Evolutionary conservation across 37 sponge, comb jelly and placozoan species (phyloP).

Genomic region (Crambe crambe): DNA sequence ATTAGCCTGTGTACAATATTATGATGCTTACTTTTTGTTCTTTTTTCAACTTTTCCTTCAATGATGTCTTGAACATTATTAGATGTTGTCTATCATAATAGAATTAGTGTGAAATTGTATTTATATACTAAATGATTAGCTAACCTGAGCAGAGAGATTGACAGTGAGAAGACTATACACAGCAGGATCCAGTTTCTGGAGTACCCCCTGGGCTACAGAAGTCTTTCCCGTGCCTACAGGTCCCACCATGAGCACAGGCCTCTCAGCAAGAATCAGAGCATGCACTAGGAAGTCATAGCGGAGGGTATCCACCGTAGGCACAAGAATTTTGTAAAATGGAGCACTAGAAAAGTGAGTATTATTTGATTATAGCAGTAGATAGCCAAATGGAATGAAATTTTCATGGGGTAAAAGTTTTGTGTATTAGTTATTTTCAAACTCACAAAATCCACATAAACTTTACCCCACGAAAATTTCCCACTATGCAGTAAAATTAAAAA

Average conservation of each 20-base stretch:
- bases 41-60: constrained; percentile 98
- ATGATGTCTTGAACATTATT: constrained; percentile 99
- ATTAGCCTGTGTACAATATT: not conserved
- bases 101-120: too few species aligned
- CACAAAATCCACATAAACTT: too few species aligned
- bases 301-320: constrained; percentile 98
- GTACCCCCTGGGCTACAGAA: constrained; percentile 88
- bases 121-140: too few species aligned
- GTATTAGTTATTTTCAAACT: not conserved
- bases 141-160: constrained; percentile 96
- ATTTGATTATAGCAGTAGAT: too few species aligned
- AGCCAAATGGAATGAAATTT: not conserved
- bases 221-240: constrained; percentile 99
- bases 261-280: constrained; percentile 68
- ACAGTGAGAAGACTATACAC: constrained; percentile 84
- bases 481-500: constrained; percentile 4
- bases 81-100: constrained; percentile 74
- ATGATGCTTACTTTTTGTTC: constrained; percentile 84
- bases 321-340: constrained; percentile 99
- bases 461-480: too few species aligned
- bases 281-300: constrained; percentile 95
- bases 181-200: constrained; percentile 82
- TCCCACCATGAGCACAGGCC: constrained; percentile 92
- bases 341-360: constrained; percentile 29
- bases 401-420: not conserved